Base-by-base conservation (phyloP, 1,140 invertebrate genomes). In the Mya arenaria region DNA sequence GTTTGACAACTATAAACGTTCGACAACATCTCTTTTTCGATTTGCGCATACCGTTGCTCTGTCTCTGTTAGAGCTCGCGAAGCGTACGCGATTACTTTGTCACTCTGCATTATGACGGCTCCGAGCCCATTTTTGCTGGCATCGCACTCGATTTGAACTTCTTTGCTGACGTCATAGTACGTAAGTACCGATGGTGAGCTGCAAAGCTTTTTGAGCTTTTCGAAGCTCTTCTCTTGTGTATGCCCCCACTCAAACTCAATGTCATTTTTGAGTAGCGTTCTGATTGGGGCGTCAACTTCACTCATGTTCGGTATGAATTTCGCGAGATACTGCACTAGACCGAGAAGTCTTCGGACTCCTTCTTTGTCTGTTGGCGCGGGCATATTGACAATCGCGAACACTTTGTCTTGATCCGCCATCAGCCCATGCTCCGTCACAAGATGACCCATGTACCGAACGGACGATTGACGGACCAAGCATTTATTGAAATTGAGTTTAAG, bases 21-120 rank as follows among this genome's bases (percentile, higher is more conserved):
- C 4, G 93, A 91, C 1, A 93, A 84, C 19, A 92, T 88, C 83
- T 94, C 93, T 72, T 92, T 91, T 72, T 94, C 92, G 0, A 94
- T 90, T 85, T 93, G 92, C 25, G 65, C 65, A n/a, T 68, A 68
- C 17, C 30, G 32, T 41, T 68, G 15, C 39, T 68, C 65, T 19
- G 65, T 28, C 39, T 34, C 37, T 15, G 91, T 92, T n/a, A 94
- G 79, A 19, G 91, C 85, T 19, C 92, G 73, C 4, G 93, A 94
- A 8, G 92, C 91, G 80, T 90, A 94, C 0, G 91, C 90, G 1
- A 94, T 84, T 1, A 89, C 90, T 82, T 82, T 84, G 92, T 89
- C 8, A 63, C 92, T 13, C 32, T 78, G 58, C 17, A 78, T 23
- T 30, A 78, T 13, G 3, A 78, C 74, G n/a, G 60, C 60, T 13